phyloP scores from a whole-genome alignment of 2,113 vertebrate genomes.

The Nothoprocta pentlandii region DNA sequence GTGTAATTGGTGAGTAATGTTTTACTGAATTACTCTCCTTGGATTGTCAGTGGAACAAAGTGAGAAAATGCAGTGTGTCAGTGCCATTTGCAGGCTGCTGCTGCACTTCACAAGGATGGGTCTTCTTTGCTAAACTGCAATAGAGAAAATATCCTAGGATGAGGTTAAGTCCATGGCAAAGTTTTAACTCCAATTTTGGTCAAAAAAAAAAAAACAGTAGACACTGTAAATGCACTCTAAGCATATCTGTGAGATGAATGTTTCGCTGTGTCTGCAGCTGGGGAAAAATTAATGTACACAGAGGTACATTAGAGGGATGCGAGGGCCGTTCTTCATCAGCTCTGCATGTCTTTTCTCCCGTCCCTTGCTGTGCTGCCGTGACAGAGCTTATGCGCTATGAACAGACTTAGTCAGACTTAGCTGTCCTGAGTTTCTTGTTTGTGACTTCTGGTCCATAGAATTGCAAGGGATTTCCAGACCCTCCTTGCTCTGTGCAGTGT shows the following conservation, averaged over 20 bases:
- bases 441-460: neutral
- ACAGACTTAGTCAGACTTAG: neutral
- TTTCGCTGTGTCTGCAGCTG: neutral
- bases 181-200: neutral
- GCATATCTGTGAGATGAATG: neutral
- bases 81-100: neutral
- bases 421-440: fast-evolving
- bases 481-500: neutral
- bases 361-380: neutral
- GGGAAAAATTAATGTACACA: neutral
- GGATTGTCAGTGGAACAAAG: neutral
- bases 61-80: conserved; percentile 5
- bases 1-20: conserved; percentile 19
- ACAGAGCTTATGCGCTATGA: neutral
- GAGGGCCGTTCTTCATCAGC: neutral
- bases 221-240: neutral
- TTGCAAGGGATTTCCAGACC: neutral
- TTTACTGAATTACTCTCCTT: conserved; percentile 43
- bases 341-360: neutral
- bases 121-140: neutral
- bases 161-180: neutral
- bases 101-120: neutral
- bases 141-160: neutral
- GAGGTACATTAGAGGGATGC: neutral
- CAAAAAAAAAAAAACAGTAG: neutral